Evolutionary conservation across 2,888 invertebrate genomes (phyloP).

Genomic region (Muschampia plurimacula): DNA sequence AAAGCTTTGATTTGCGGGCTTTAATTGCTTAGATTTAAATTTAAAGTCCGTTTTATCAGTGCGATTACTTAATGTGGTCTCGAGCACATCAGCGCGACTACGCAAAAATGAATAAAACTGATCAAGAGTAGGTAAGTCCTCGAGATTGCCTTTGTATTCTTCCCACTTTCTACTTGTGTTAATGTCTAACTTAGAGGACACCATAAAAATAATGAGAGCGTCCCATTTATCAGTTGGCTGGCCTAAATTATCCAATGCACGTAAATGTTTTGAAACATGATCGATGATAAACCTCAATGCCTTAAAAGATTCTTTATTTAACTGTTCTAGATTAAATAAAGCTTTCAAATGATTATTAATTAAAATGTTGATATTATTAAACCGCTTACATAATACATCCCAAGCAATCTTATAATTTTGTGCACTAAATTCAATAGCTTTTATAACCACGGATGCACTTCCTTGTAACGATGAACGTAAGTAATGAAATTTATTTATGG

Average conservation of each 20-base stretch:
- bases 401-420: conserved; percentile 20
- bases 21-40: not conserved
- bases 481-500: conserved; percentile 13
- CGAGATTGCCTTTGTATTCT: not conserved
- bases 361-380: conserved; percentile 12
- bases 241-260: conserved; percentile 1
- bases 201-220: not conserved
- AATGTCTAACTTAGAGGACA: not conserved
- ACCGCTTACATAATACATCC: conserved; percentile 17
- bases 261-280: conserved; percentile 5
- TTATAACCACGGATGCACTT: conserved; percentile 16
- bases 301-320: not conserved
- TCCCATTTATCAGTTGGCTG: conserved; percentile 2
- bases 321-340: not conserved
- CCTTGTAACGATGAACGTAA: conserved; percentile 21
- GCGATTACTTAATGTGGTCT: conserved; percentile 15
- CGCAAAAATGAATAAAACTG: conserved; percentile 20
- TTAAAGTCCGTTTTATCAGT: conserved; percentile 8
- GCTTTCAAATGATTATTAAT: conserved; percentile 22
- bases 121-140: conserved; percentile 12
- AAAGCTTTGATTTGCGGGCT: not conserved
- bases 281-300: conserved; percentile 16
- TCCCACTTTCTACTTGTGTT: conserved; percentile 1
- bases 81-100: conserved; percentile 9
- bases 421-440: conserved; percentile 23